Base-by-base conservation (phyloP, 2,888 invertebrate species). In the Pammene aurita region DNA sequence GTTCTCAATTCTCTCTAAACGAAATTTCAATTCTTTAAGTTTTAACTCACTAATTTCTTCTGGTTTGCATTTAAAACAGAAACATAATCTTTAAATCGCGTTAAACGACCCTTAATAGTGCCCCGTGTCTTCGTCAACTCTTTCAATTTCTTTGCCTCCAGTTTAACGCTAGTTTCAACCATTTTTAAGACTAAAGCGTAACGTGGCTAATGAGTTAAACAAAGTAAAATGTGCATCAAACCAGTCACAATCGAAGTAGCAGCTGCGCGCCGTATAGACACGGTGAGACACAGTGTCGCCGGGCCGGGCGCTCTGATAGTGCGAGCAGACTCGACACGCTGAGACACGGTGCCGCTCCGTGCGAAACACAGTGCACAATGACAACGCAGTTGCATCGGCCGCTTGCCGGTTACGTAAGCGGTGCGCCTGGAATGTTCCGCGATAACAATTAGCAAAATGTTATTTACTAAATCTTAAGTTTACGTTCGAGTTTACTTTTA, bases 21-120 rank as follows among this genome's bases (percentile, higher is more conserved):
- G 57, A 41, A 66, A 38, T 50, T 50, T 66, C 41, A 66, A 57
- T 64, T 55, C 64, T 55, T 64, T 55, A 7, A 44, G 34, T 55
- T 64, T 38, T 14, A 64, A 10, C 2, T 66, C 57, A 26, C 9
- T 41, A n/a, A 57, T 14, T 6, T 57, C 50, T 0, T 57, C 50
- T 34, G 16, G 46, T 50, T 50, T 48, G 38, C 11, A 46, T 18
- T 5, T 14, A 34, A 5, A 2, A n/a, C 2, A n/a, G 4, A 44
- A 44, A n/a, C n/a, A n/a, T n/a, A n/a, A n/a, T n/a, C n/a, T n/a
- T n/a, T n/a, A n/a, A n/a, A n/a, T n/a, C n/a, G n/a, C n/a, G n/a
- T n/a, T n/a, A n/a, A n/a, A n/a, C n/a, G n/a, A n/a, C n/a, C n/a
- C n/a, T n/a, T n/a, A n/a, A n/a, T n/a, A n/a, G n/a, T n/a, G n/a